Evolutionary conservation across 2,113 vertebrate species (phyloP).

Genomic region (Narcine bancroftii): DNA sequence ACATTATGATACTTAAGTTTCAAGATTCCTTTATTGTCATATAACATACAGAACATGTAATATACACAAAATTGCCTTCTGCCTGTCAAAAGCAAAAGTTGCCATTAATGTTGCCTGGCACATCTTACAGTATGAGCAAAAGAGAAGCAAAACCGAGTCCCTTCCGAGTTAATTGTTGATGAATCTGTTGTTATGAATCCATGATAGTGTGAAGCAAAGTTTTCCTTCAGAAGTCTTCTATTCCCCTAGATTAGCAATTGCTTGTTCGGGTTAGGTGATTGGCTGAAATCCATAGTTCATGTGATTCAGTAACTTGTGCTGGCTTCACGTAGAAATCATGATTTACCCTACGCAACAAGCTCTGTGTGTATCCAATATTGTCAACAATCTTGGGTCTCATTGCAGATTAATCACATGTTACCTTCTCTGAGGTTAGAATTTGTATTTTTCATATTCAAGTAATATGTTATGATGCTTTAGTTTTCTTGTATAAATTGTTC

Average conservation of each 20-base stretch:
- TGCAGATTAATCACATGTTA: not conserved
- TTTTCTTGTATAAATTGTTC: not conserved
- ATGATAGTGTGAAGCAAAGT: not conserved
- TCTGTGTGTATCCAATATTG: constrained; percentile 5
- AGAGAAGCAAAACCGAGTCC: too few species aligned
- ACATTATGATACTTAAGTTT: not conserved
- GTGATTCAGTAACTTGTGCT: not conserved
- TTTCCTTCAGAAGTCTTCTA: not conserved
- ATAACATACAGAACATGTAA: too few species aligned
- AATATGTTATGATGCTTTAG: not conserved
- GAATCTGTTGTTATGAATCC: not conserved
- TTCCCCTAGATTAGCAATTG: not conserved
- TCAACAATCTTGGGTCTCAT: not conserved
- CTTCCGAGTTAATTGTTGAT: too few species aligned
- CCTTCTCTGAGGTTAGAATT: not conserved
- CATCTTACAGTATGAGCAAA: too few species aligned
- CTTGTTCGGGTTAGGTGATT: not conserved
- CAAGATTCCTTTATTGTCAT: too few species aligned
- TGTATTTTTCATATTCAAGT: not conserved
- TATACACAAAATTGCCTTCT: too few species aligned
- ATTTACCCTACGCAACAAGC: not conserved
- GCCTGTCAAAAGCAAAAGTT: too few species aligned
- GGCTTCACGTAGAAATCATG: constrained; percentile 15
- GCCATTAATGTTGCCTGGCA: too few species aligned
- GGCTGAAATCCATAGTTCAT: not conserved